These are phyloP conservation scores for Lucilia cuprina DNA, from an alignment of 1,140 invertebrate genomes.

Conservation along the genomic window DNA sequence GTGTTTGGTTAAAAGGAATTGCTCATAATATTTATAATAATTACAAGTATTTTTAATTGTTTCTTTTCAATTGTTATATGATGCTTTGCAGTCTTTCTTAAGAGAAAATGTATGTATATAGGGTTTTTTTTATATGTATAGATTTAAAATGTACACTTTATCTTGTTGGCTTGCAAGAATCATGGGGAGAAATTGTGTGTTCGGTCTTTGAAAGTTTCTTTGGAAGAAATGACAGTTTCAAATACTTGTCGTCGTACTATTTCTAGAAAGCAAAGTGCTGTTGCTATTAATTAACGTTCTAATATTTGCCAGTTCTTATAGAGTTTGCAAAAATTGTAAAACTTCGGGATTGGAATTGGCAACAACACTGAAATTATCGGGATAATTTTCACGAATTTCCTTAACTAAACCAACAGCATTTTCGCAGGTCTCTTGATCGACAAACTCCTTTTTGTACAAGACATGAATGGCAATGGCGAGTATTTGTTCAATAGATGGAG, in stretches of 20 bases:
- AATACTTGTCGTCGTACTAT: neutral
- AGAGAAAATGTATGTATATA: neutral
- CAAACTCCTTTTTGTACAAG: constrained; percentile 64
- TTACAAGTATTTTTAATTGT: neutral
- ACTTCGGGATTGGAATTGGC: constrained; percentile 49
- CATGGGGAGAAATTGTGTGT: neutral
- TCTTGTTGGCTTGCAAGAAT: too few species aligned
- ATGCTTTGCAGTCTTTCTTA: neutral
- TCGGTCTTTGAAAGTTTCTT: neutral
- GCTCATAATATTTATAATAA: neutral
- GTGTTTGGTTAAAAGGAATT: neutral
- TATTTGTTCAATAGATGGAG: constrained; percentile 65
- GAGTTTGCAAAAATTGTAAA: constrained; percentile 47
- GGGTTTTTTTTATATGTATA: neutral
- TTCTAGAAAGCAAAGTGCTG: neutral
- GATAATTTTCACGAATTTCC: constrained; percentile 66
- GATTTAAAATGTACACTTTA: too few species aligned
- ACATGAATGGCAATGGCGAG: constrained; percentile 66
- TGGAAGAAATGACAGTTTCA: neutral
- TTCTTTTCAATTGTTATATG: neutral
- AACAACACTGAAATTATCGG: constrained; percentile 63
- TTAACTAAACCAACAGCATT: constrained; percentile 65
- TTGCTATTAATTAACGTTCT: neutral
- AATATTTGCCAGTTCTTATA: constrained; percentile 42
- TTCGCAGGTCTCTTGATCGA: constrained; percentile 42